These are phyloP conservation scores for Echinometra lucunter DNA, from an alignment of 53 echinoderm and acorn worm species.

Conservation along the genomic window DNA sequence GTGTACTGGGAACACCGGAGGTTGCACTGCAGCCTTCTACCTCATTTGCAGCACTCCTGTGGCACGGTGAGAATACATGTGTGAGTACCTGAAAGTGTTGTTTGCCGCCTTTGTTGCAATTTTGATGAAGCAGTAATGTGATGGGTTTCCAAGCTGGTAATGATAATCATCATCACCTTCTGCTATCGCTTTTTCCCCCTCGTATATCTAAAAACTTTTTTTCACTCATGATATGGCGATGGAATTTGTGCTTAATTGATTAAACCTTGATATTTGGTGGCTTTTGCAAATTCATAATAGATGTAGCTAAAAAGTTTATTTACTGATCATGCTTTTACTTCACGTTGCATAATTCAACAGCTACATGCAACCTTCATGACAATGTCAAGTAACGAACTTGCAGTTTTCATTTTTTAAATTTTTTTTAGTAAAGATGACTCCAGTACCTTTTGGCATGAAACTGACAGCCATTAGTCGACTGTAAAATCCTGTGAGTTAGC, in stretches of 20 bases:
- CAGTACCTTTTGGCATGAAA: neutral
- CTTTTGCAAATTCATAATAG: neutral
- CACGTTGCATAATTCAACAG: neutral
- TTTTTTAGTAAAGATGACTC: neutral
- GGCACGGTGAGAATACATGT: neutral
- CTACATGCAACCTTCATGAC: neutral
- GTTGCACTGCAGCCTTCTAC: neutral
- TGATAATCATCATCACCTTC: constrained; percentile 5
- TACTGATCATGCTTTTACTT: neutral
- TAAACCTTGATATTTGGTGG: neutral
- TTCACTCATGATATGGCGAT: neutral
- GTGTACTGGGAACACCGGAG: neutral
- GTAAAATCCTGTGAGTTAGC: neutral
- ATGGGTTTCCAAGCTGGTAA: constrained; percentile 26
- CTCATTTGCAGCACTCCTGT: neutral
- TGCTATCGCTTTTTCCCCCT: neutral
- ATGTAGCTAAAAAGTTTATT: neutral
- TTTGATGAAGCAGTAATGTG: constrained; percentile 38
- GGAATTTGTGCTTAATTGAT: neutral
- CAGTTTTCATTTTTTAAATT: neutral
- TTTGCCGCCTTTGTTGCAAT: constrained; percentile 36
- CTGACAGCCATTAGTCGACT: neutral
- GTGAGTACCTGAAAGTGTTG: neutral
- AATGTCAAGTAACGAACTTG: neutral
- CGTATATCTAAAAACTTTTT: neutral